These are phyloP conservation scores for Monomorium pharaonis DNA, from an alignment of 1,140 invertebrate genomes.

Conservation along the genomic window DNA sequence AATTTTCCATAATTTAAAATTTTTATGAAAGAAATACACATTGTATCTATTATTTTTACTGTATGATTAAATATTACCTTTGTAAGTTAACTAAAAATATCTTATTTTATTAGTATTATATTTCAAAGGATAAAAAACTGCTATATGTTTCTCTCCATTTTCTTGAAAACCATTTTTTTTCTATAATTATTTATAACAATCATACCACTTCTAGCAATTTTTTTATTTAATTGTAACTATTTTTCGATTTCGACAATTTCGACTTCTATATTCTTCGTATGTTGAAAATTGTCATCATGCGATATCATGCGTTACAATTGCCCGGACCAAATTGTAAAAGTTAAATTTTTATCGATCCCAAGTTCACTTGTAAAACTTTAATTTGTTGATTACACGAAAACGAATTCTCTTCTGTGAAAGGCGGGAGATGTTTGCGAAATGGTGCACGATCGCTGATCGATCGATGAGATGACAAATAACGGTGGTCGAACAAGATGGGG, in stretches of 20 bases:
- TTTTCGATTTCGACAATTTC: background rate
- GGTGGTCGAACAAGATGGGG: conserved; percentile 13
- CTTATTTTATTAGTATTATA: background rate
- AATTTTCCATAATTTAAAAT: background rate
- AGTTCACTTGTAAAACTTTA: no score
- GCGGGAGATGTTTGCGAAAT: background rate
- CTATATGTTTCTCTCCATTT: background rate
- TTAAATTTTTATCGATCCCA: no score
- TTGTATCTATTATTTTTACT: background rate
- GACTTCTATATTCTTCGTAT: background rate
- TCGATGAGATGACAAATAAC: conserved; percentile 64
- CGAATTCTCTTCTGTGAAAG: background rate
- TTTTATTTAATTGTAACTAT: background rate
- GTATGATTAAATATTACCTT: background rate
- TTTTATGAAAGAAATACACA: background rate
- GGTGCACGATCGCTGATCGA: conserved; percentile 12
- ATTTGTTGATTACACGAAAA: background rate
- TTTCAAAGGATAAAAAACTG: background rate
- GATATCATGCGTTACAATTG: background rate
- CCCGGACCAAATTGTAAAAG: background rate
- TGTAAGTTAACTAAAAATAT: background rate
- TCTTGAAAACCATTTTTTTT: background rate
- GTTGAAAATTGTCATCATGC: background rate
- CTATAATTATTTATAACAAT: background rate
- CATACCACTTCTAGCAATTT: background rate